These are phyloP conservation scores for Muschampia plurimacula DNA, from an alignment of 2,888 invertebrate species.

Conservation along the genomic window DNA sequence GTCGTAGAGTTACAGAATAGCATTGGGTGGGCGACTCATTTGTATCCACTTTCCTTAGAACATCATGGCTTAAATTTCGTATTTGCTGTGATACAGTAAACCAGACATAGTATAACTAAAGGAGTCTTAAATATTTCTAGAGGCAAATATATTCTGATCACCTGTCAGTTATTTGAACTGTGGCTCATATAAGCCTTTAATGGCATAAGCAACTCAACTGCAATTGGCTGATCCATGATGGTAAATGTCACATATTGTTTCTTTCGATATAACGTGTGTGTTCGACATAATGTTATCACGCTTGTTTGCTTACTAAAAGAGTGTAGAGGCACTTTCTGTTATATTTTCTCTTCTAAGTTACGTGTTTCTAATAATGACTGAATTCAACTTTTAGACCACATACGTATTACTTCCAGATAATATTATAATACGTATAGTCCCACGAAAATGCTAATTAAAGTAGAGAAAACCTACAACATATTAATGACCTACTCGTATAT, in stretches of 20 bases:
- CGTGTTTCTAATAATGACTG: neutral
- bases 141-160: too few species aligned
- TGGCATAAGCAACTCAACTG: too few species aligned
- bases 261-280: too few species aligned
- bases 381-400: neutral
- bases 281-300: too few species aligned
- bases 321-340: too few species aligned
- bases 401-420: neutral
- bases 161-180: too few species aligned
- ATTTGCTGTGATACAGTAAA: neutral
- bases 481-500: slow-evolving; percentile 32
- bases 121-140: neutral
- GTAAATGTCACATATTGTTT: too few species aligned
- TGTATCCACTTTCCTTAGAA: neutral
- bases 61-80: neutral
- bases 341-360: too few species aligned
- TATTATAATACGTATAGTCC: neutral
- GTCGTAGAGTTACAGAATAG: slow-evolving; percentile 26
- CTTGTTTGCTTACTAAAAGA: too few species aligned
- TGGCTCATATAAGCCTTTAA: too few species aligned
- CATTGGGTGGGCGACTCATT: neutral
- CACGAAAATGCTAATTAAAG: slow-evolving; percentile 24
- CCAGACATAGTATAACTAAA: neutral
- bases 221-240: too few species aligned
- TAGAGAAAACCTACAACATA: slow-evolving; percentile 33